Percentiles rank a stretch among this genome's conserved stretches.
These are phyloP conservation scores for Carassius carassius DNA, from an alignment of 2,113 vertebrate genomes.

Conservation along the genomic window DNA sequence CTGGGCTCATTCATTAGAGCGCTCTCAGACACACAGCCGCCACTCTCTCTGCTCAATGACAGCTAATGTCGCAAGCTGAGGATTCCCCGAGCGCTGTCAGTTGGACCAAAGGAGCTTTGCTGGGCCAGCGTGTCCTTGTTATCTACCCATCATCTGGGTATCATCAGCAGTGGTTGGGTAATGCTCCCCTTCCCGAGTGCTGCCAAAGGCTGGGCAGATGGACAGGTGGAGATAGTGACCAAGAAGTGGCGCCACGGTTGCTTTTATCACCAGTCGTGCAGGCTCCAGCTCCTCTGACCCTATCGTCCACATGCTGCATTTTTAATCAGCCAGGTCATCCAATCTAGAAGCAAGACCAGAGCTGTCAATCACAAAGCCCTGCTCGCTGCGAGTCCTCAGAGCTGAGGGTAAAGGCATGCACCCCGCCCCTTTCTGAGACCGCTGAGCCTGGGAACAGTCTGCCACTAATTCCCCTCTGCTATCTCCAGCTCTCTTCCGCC, in stretches of 20 bases:
- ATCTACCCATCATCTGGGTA: conserved; percentile 58
- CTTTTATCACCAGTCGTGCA: conserved; percentile 72
- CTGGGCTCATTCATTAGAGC: conserved; percentile 43
- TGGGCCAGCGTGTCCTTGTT: conserved; percentile 48
- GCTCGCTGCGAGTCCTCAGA: conserved; percentile 30
- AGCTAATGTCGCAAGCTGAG: conserved; percentile 49
- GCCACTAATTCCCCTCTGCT: conserved; percentile 35
- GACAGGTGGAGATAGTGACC: conserved; percentile 78
- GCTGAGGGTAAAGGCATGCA: conserved; percentile 40
- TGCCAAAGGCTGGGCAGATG: conserved; percentile 74
- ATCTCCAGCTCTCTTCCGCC: conserved; percentile 42
- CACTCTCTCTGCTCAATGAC: conserved; percentile 38
- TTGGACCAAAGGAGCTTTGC: conserved; percentile 54
- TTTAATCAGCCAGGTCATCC: conserved; percentile 75
- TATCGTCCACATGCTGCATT: conserved; percentile 72
- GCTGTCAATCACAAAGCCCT: conserved; percentile 70
- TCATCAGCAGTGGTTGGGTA: conserved; percentile 57
- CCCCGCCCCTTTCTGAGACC: conserved; percentile 29
- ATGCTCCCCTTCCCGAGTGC: conserved; percentile 65
- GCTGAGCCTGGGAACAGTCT: conserved; percentile 48
- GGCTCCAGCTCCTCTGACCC: conserved; percentile 72
- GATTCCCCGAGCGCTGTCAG: conserved; percentile 60
- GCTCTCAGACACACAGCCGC: conserved; percentile 51
- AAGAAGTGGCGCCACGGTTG: conserved; percentile 69
- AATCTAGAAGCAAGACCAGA: conserved; percentile 68